A percentile compares a stretch with the other conserved stretches of the same genome.
phyloP scores from a whole-genome alignment of 2,888 invertebrate genomes.

The Xanthostigma xanthostigma region DNA sequence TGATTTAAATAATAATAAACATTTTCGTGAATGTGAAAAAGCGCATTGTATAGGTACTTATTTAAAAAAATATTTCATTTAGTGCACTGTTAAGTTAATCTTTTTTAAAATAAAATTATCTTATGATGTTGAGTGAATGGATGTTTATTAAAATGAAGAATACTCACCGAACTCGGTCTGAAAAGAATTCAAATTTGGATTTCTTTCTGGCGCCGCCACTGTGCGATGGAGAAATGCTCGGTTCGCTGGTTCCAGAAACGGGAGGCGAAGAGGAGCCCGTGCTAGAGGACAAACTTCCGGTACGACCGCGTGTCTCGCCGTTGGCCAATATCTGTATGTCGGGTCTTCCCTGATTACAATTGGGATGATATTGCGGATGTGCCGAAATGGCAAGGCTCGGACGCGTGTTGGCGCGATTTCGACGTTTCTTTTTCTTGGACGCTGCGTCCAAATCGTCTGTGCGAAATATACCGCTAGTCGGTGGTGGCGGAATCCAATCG shows the following conservation, averaged over 20 bases:
- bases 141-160: background rate
- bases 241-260: constrained; percentile 58
- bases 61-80: too few species aligned
- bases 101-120: too few species aligned
- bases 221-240: constrained; percentile 58
- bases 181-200: constrained; percentile 61
- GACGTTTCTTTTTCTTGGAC: constrained; percentile 48
- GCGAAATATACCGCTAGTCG: constrained; percentile 32
- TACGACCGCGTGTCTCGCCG: constrained; percentile 42
- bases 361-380: constrained; percentile 26
- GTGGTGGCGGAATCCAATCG: constrained; percentile 70
- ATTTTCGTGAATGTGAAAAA: too few species aligned
- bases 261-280: constrained; percentile 71
- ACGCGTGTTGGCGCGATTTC: constrained; percentile 48
- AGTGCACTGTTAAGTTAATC: too few species aligned
- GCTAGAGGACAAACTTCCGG: constrained; percentile 63
- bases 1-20: too few species aligned
- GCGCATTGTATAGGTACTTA: too few species aligned
- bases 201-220: constrained; percentile 49
- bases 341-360: constrained; percentile 18
- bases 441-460: constrained; percentile 37
- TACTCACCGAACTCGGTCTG: constrained; percentile 67
- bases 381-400: constrained; percentile 44
- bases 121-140: too few species aligned
- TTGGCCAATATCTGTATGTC: constrained; percentile 23